phyloP scores from a whole-genome alignment of 2,797 vertebrate species.

The Borostomias antarcticus region DNA sequence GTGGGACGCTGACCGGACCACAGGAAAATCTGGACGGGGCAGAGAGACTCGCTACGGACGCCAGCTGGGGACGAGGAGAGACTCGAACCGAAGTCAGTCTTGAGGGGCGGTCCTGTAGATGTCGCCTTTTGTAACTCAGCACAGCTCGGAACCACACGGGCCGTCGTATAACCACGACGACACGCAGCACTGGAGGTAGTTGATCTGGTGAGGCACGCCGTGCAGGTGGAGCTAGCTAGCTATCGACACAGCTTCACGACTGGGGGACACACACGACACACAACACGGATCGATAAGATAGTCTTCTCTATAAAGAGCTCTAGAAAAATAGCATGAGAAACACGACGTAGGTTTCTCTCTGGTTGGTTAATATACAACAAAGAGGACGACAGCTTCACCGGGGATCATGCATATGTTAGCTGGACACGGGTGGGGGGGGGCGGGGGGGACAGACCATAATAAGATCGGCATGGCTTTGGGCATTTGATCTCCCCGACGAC shows the following conservation, averaged over 20 bases:
- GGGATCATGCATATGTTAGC: conserved; percentile 74
- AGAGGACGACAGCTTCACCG: conserved; percentile 63
- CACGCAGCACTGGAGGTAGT: not conserved
- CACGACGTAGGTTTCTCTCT: conserved; percentile 45
- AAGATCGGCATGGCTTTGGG: not conserved
- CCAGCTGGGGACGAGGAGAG: too few relatives aligned
- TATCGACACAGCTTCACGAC: not conserved
- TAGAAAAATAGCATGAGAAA: conserved; percentile 38
- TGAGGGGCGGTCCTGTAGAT: too few relatives aligned
- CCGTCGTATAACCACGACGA: not conserved
- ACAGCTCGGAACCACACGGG: too few relatives aligned
- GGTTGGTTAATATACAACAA: conserved; percentile 67
- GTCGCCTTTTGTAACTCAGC: too few relatives aligned
- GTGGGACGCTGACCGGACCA: too few relatives aligned
- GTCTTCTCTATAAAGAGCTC: too few relatives aligned
- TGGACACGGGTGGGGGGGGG: too few relatives aligned
- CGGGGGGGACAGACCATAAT: not conserved
- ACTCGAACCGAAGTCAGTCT: too few relatives aligned
- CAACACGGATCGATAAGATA: not conserved
- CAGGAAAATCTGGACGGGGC: too few relatives aligned
- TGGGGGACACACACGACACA: not conserved
- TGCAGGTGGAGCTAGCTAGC: not conserved
- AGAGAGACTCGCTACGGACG: too few relatives aligned
- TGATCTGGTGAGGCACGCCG: not conserved
- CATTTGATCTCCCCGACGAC: conserved; percentile 26